phyloP scores from a whole-genome alignment of 2,797 vertebrate species.

The Tragopan temminckii region DNA sequence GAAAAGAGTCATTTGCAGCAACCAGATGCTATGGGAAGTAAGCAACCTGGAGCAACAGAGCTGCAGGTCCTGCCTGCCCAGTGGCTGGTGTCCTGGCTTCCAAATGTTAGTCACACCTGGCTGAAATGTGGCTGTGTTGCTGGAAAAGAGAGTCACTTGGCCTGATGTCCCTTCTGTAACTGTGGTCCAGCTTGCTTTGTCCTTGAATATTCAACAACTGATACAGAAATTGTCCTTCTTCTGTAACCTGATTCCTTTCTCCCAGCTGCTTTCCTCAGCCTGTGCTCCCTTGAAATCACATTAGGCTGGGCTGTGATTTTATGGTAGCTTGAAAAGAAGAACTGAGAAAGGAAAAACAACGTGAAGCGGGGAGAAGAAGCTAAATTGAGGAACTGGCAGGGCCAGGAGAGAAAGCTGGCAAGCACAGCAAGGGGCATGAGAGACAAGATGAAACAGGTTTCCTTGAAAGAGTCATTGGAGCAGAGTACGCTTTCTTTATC shows the following conservation, averaged over 20 bases:
- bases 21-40: background rate
- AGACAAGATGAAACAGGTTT: background rate
- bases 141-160: background rate
- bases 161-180: background rate
- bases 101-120: background rate
- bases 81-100: background rate
- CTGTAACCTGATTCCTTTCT: background rate
- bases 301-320: conserved; percentile 33
- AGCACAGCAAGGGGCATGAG: background rate
- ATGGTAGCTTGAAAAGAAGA: conserved; percentile 3
- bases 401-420: background rate
- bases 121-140: background rate
- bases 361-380: background rate
- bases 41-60: background rate
- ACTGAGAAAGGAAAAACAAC: background rate
- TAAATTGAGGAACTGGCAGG: background rate
- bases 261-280: conserved; percentile 1
- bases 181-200: background rate
- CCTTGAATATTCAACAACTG: background rate
- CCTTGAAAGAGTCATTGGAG: conserved; percentile 18
- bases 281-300: conserved; percentile 20
- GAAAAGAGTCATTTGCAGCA: background rate
- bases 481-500: background rate
- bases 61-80: background rate
- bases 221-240: background rate